Evolutionary conservation across 2,888 invertebrate species (phyloP).

Genomic region (Athalia cordata): DNA sequence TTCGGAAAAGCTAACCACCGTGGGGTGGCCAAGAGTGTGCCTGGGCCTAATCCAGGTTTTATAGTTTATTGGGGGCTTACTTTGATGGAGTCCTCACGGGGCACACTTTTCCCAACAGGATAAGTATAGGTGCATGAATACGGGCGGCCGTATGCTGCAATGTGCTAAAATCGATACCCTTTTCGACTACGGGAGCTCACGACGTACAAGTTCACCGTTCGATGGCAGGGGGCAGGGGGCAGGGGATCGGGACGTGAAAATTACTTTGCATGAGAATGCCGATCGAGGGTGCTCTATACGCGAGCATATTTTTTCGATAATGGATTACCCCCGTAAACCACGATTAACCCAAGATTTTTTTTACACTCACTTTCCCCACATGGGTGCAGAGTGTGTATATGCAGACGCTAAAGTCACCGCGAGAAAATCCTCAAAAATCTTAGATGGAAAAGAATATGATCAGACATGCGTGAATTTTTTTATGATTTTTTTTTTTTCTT

Average conservation of each 20-base stretch:
- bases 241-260: conserved; percentile 52
- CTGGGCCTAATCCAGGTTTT: conserved; percentile 59
- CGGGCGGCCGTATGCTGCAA: not conserved
- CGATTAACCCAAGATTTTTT: not conserved
- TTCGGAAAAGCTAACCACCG: conserved; percentile 22
- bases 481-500: no score
- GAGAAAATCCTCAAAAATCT: no score
- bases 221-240: conserved; percentile 28
- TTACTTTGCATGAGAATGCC: conserved; percentile 66
- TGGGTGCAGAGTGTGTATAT: no score
- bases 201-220: no score
- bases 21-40: conserved; percentile 1
- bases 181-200: not conserved
- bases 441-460: no score
- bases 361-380: not conserved
- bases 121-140: conserved; percentile 3
- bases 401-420: no score
- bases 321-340: conserved; percentile 25
- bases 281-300: conserved; percentile 47
- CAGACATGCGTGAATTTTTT: no score
- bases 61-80: conserved; percentile 72
- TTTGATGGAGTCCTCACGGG: conserved; percentile 70
- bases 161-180: conserved; percentile 61
- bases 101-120: conserved; percentile 38
- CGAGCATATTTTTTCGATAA: conserved; percentile 32